Base-by-base conservation (phyloP, 2,888 invertebrate genomes). In the Cantharis flavilabris region DNA sequence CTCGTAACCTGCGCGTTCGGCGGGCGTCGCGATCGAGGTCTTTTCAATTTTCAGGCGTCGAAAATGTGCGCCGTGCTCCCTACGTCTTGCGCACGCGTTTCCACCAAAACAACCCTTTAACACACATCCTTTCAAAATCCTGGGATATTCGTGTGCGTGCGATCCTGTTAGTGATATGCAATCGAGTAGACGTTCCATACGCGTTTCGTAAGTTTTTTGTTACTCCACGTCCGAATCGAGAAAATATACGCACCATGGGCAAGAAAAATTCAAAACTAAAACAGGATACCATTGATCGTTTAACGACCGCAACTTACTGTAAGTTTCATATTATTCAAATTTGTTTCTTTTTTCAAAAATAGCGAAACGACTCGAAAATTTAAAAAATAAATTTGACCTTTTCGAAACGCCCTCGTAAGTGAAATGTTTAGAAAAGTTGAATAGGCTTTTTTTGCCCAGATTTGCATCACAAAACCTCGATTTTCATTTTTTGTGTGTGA, bases 231-330 rank as follows among this genome's bases (percentile, higher is more conserved):
- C 49, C n/a, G 33, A 49, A 49, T 49, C 13, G 26, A 20, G 9
- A 23, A 67, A 67, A 67, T 23, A 23, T 67, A 30, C 62, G 16
- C 73, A 81, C 80, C 85, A 98, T 98, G 98, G 97, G 97, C 86
- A 97, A 97, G 92, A 96, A 96, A 90, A 97, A 97, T 88, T 97
- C 97, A 76, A 98, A 98, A 91, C 93, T 98, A 89, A 97, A 97
- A 92, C 95, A 96, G 89, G 97, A 97, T 88, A 97, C 97, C 85
- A 96, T 98, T 88, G 96, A 97, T 89, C 93, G 96, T 84, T 92
- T 98, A 83, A 97, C 96, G 83, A 95, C 94, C 82, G 96, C 95
- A 85, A 98, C 97, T 82, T 98, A 98, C 90, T 98, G 97, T 98
- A 89, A 96, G 97, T 93, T 88, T 76, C 26, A 13, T 7, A 49